Percentiles rank a stretch among this genome's conserved stretches.
phyloP scores from a whole-genome alignment of 1,140 invertebrate species.

The Sinella curviseta region DNA sequence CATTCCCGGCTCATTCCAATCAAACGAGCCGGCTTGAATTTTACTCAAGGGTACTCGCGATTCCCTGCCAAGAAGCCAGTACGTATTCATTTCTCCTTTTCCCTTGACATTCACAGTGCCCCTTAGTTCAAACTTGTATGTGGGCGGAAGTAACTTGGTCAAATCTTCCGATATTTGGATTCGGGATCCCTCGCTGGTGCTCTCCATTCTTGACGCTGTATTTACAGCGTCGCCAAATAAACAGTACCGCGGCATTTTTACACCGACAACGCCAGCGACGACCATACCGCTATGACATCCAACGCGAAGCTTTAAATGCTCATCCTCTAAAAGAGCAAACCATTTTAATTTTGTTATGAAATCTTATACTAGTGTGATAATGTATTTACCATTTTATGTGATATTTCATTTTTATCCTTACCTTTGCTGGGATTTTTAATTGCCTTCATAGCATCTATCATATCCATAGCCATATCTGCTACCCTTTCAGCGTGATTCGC shows the following conservation, averaged over 20 bases:
- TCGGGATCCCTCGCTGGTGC: slow-evolving; percentile 85
- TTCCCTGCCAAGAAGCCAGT: slow-evolving; percentile 76
- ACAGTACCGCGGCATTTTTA: slow-evolving; percentile 94
- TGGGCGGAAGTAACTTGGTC: slow-evolving; percentile 69
- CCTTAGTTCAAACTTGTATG: slow-evolving; percentile 76
- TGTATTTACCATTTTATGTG: too few relatives aligned
- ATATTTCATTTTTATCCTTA: slow-evolving; percentile 51
- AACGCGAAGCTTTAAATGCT: slow-evolving; percentile 81
- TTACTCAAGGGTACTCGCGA: slow-evolving; percentile 58
- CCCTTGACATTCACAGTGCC: slow-evolving; percentile 67
- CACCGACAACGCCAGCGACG: slow-evolving; percentile 89
- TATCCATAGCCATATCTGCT: slow-evolving; percentile 94
- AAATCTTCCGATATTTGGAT: slow-evolving; percentile 92
- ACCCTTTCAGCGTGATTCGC: slow-evolving; percentile 88
- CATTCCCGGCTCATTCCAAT: background rate
- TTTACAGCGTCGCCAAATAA: slow-evolving; percentile 79
- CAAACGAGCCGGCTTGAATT: background rate
- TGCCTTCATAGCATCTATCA: slow-evolving; percentile 88
- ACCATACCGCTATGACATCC: slow-evolving; percentile 88
- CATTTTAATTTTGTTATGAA: slow-evolving; percentile 7
- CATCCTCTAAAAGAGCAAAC: slow-evolving; percentile 26
- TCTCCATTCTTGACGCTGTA: slow-evolving; percentile 83
- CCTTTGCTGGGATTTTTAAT: slow-evolving; percentile 88
- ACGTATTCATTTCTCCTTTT: slow-evolving; percentile 89
- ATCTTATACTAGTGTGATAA: too few relatives aligned